These are phyloP conservation scores for Endotricha flammealis DNA, from an alignment of 2,888 invertebrate species.

Conservation along the genomic window DNA sequence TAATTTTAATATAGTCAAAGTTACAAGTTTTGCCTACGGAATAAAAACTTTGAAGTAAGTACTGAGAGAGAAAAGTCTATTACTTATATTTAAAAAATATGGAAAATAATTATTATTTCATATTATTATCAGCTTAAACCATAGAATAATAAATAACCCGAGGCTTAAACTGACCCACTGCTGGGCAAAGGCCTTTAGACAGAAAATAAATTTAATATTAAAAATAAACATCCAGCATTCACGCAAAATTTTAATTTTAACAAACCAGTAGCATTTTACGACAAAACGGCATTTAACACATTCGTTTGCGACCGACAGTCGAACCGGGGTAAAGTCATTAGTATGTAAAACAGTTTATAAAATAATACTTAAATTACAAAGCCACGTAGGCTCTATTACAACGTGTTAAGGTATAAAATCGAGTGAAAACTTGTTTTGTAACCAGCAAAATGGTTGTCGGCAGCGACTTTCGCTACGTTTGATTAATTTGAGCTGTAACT, in stretches of 20 bases:
- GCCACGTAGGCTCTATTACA: neutral
- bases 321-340: conserved; percentile 5
- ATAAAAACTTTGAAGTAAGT: no score
- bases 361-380: neutral
- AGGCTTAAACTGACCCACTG: no score
- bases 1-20: no score
- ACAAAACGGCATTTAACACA: conserved; percentile 2
- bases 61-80: no score
- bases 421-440: neutral
- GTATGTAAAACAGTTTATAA: conserved; percentile 7
- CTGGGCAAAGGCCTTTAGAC: no score
- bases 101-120: no score
- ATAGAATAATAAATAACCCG: no score
- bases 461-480: conserved; percentile 5
- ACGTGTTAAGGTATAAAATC: conserved; percentile 4
- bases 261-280: conserved; percentile 1
- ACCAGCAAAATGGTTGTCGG: neutral
- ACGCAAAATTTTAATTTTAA: neutral
- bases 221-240: neutral
- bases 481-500: conserved; percentile 1
- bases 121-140: no score
- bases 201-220: neutral
- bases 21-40: no score
- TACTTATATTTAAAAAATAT: no score
- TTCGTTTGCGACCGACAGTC: conserved; percentile 1